phyloP scores from a whole-genome alignment of 2,888 invertebrate species.

The Chrysopilus asiliformis region DNA sequence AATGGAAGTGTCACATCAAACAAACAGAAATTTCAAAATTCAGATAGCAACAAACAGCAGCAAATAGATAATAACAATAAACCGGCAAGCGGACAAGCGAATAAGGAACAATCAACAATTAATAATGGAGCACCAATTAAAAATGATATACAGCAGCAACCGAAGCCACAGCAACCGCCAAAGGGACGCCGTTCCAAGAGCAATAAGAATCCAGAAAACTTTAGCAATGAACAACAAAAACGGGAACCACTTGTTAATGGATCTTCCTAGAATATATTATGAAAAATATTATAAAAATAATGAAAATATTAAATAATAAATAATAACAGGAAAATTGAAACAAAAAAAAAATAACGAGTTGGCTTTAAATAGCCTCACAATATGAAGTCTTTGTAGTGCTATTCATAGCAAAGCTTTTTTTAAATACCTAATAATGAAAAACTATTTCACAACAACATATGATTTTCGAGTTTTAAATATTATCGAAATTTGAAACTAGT shows the following conservation, averaged over 20 bases:
- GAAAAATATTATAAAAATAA: too few relatives aligned
- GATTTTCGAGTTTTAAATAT: too few relatives aligned
- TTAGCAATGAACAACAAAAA: conserved; percentile 22
- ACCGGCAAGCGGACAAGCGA: conserved; percentile 17
- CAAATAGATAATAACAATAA: conserved; percentile 18
- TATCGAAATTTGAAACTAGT: neutral
- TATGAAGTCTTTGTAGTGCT: too few relatives aligned
- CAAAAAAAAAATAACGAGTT: neutral
- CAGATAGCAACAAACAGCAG: conserved; percentile 21
- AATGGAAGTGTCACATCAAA: conserved; percentile 32
- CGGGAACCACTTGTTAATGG: conserved; percentile 35
- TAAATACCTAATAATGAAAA: too few relatives aligned
- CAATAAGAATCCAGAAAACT: conserved; percentile 13
- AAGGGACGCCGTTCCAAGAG: conserved; percentile 20
- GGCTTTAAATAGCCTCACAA: too few relatives aligned
- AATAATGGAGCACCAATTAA: conserved; percentile 19
- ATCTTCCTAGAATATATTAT: conserved; percentile 28
- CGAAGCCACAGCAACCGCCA: conserved; percentile 18
- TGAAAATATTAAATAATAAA: conserved; percentile 6
- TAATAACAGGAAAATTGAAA: conserved; percentile 3
- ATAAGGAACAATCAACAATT: conserved; percentile 20
- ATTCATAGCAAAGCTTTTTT: too few relatives aligned
- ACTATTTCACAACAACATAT: too few relatives aligned
- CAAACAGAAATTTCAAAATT: conserved; percentile 23
- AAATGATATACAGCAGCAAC: conserved; percentile 18